phyloP scores from a whole-genome alignment of 1,140 invertebrate species.

The Pantala flavescens region DNA sequence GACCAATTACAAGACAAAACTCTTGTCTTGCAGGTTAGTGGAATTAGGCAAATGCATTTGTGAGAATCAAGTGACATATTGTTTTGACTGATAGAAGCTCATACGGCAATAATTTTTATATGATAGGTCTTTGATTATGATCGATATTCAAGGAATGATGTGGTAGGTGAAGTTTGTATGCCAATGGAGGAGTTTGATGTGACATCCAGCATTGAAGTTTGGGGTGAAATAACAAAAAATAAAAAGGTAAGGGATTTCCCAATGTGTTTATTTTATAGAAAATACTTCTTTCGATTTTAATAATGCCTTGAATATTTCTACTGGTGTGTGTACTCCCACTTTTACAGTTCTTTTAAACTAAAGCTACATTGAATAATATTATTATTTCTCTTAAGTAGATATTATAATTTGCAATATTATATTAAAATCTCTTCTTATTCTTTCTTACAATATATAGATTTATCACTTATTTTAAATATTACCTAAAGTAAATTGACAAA shows the following conservation, averaged over 20 bases:
- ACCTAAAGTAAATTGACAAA: no score
- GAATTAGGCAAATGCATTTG: neutral
- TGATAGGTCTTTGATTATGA: slow-evolving; percentile 54
- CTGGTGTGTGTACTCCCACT: no score
- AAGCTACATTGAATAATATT: no score
- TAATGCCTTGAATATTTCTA: no score
- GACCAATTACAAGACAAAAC: slow-evolving; percentile 65
- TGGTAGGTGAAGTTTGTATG: slow-evolving; percentile 63
- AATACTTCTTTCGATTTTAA: no score
- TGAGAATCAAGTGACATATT: neutral
- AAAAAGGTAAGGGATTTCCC: slow-evolving; percentile 38
- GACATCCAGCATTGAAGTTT: slow-evolving; percentile 58
- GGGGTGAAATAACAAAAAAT: slow-evolving; percentile 64
- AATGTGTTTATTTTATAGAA: no score
- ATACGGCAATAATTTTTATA: neutral
- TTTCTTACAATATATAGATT: no score
- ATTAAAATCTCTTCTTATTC: no score
- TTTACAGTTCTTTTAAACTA: no score
- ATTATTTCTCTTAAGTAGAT: no score
- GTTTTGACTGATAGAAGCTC: neutral
- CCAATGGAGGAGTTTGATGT: slow-evolving; percentile 57
- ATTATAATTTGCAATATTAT: no score
- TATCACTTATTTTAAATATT: no score
- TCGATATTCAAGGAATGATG: slow-evolving; percentile 65
- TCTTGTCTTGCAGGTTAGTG: slow-evolving; percentile 50